A percentile compares a stretch with the other conserved stretches of the same genome.
phyloP scores from a whole-genome alignment of 2,888 invertebrate genomes.

The Pinctada fucata region DNA sequence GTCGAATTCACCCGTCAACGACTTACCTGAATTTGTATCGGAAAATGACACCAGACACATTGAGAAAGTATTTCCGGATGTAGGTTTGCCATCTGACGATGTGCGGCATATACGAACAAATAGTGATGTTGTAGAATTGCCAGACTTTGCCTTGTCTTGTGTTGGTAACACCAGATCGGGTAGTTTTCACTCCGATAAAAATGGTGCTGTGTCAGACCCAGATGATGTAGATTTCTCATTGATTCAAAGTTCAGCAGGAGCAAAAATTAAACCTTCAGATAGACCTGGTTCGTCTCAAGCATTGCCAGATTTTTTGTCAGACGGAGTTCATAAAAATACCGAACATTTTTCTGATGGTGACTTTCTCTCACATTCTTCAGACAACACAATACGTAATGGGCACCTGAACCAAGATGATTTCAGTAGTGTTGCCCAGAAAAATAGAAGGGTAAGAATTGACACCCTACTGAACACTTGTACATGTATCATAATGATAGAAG shows the following conservation, averaged over 20 bases:
- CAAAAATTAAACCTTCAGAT: background rate
- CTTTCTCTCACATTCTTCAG: background rate
- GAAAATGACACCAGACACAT: background rate
- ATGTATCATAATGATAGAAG: no score
- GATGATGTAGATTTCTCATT: slow-evolving; percentile 9
- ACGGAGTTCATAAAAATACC: slow-evolving; percentile 48
- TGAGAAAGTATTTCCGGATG: background rate
- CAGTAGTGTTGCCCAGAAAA: background rate
- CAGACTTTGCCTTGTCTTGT: slow-evolving; percentile 61
- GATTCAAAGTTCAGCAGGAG: no score
- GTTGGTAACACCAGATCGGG: slow-evolving; percentile 25
- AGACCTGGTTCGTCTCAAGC: background rate
- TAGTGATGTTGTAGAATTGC: slow-evolving; percentile 51
- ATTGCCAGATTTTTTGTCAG: slow-evolving; percentile 72
- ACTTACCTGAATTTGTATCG: background rate
- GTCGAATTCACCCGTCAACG: background rate
- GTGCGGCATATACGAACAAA: background rate
- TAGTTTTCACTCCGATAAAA: background rate
- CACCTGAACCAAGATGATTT: background rate
- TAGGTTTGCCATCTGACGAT: background rate
- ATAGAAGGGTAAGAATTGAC: slow-evolving; percentile 16
- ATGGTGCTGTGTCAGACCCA: background rate
- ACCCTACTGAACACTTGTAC: no score
- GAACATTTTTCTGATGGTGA: slow-evolving; percentile 27
- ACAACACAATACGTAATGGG: background rate